These are phyloP conservation scores for Molothrus aeneus DNA, from an alignment of 2,797 vertebrate genomes.

Conservation along the genomic window DNA sequence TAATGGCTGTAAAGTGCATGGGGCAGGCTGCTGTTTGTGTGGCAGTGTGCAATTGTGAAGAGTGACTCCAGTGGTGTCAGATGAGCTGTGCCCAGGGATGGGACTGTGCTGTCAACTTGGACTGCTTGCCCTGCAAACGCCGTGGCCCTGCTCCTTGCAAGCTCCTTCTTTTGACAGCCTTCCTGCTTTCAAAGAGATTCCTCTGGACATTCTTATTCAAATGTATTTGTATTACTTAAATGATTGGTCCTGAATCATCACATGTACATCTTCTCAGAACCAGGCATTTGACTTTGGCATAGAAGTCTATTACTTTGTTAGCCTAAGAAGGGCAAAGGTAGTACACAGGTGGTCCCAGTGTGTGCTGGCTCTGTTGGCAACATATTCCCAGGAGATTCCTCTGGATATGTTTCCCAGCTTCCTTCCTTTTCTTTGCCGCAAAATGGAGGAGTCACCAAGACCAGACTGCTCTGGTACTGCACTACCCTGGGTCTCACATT, in stretches of 20 bases:
- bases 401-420: not conserved
- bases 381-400: not conserved
- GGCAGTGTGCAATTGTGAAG: conserved; percentile 46
- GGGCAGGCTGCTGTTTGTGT: not conserved
- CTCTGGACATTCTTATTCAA: not conserved
- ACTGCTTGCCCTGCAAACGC: not conserved
- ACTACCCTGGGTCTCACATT: not conserved
- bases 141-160: not conserved
- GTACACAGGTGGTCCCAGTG: not conserved
- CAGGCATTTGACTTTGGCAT: not conserved
- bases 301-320: not conserved
- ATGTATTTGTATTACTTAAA: not conserved
- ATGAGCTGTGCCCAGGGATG: not conserved
- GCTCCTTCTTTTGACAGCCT: not conserved
- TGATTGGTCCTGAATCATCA: not conserved
- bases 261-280: not conserved
- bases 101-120: not conserved
- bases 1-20: conserved; percentile 55
- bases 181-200: not conserved
- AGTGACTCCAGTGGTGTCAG: conserved; percentile 39
- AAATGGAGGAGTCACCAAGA: not conserved
- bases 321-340: not conserved
- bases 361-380: not conserved
- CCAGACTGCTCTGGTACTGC: not conserved
- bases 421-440: not conserved